Percentiles rank a stretch among this genome's conserved stretches.
These are phyloP conservation scores for Brachionichthys hirsutus DNA, from an alignment of 2,113 vertebrate species.

Conservation along the genomic window DNA sequence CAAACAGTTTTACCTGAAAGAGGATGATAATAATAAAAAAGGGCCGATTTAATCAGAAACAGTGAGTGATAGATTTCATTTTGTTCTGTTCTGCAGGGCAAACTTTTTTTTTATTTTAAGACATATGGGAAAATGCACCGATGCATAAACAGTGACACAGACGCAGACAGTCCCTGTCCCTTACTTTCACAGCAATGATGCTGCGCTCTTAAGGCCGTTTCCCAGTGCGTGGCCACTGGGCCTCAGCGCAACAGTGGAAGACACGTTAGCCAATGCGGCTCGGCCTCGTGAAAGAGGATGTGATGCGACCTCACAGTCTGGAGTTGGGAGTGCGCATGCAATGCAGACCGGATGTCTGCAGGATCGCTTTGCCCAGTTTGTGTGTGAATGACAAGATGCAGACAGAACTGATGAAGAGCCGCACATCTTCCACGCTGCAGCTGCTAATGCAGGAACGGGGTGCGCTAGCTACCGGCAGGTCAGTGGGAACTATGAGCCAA, in stretches of 20 bases:
- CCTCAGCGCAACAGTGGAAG: slow-evolving; percentile 52
- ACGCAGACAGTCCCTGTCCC: slow-evolving; percentile 74
- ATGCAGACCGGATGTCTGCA: not conserved
- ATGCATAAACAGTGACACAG: slow-evolving; percentile 2
- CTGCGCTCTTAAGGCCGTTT: slow-evolving; percentile 73
- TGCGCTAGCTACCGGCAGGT: slow-evolving; percentile 17
- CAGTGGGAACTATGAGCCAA: slow-evolving; percentile 39
- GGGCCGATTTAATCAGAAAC: not conserved
- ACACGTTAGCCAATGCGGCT: slow-evolving; percentile 57
- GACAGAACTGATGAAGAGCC: not conserved
- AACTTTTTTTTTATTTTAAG: not conserved
- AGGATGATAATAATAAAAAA: slow-evolving; percentile 10
- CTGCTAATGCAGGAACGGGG: slow-evolving; percentile 10
- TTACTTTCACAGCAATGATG: slow-evolving; percentile 72
- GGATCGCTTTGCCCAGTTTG: no score
- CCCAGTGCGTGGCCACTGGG: slow-evolving; percentile 66
- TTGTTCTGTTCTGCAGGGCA: not conserved
- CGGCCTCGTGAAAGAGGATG: slow-evolving; percentile 81
- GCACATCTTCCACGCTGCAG: no score
- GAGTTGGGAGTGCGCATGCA: slow-evolving; percentile 9
- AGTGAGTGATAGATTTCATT: not conserved
- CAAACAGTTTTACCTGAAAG: slow-evolving; percentile 3
- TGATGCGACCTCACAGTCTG: slow-evolving; percentile 60
- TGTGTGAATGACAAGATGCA: not conserved
- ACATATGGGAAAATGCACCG: not conserved